phyloP scores from a whole-genome alignment of 2,797 vertebrate genomes.

The Leuciscus waleckii region DNA sequence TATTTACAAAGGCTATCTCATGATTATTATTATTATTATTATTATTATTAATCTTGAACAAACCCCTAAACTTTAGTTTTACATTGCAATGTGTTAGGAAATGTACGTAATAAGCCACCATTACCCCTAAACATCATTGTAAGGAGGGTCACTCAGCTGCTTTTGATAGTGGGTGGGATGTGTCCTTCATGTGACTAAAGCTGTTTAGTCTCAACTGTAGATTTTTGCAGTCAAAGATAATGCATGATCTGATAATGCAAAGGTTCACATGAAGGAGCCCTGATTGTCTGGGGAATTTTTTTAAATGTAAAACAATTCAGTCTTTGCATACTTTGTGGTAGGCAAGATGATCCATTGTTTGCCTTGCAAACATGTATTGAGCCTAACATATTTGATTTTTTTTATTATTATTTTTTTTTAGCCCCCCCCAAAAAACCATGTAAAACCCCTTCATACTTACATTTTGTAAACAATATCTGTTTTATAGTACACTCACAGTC shows the following conservation, averaged over 20 bases:
- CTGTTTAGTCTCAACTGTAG: slow-evolving; percentile 24
- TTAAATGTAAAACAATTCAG: slow-evolving; percentile 74
- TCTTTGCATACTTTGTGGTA: slow-evolving; percentile 45
- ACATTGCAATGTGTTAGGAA: background rate
- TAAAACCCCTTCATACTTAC: background rate
- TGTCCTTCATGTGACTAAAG: slow-evolving; percentile 24
- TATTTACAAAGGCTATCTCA: background rate
- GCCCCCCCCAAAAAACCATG: no score
- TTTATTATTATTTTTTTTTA: background rate
- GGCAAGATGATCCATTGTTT: slow-evolving; percentile 41
- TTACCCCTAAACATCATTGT: slow-evolving; percentile 16
- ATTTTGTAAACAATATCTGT: slow-evolving; percentile 22
- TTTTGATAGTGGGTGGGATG: slow-evolving; percentile 14
- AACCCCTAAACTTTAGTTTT: background rate
- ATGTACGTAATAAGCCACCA: slow-evolving; percentile 30
- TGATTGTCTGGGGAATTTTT: slow-evolving; percentile 41
- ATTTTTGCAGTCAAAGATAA: slow-evolving; percentile 28
- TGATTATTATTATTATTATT: background rate
- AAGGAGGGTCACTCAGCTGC: background rate
- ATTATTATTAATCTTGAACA: background rate
- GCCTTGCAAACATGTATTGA: slow-evolving; percentile 46
- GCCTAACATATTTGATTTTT: background rate
- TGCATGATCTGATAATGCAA: slow-evolving; percentile 24
- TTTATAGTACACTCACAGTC: background rate
- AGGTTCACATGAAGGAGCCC: slow-evolving; percentile 3